These are phyloP conservation scores for Agrilus planipennis DNA, from an alignment of 1,140 invertebrate species.

Conservation along the genomic window DNA sequence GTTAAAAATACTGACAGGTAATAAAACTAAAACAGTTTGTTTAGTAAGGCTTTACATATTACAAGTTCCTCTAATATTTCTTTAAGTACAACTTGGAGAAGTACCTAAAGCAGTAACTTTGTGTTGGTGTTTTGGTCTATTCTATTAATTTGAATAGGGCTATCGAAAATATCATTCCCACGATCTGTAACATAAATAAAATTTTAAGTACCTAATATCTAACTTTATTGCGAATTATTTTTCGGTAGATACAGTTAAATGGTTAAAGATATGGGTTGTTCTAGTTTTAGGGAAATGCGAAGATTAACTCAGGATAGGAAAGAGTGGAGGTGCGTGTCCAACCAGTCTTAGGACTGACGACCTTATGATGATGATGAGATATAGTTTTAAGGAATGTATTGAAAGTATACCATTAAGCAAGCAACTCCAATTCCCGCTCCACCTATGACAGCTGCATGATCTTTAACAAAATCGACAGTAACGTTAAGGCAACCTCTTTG, in stretches of 20 bases:
- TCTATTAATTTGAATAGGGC: constrained; percentile 61
- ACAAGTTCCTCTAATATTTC: background rate
- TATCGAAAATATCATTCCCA: constrained; percentile 62
- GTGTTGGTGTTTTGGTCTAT: background rate
- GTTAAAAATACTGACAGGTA: too few species aligned
- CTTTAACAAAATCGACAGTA: constrained; percentile 56
- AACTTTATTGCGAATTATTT: background rate
- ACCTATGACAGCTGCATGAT: constrained; percentile 68
- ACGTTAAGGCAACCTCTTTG: constrained; percentile 59
- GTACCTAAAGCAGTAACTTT: background rate
- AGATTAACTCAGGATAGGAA: too few species aligned
- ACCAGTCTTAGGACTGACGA: too few species aligned
- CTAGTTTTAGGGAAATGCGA: too few species aligned
- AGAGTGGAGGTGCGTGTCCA: too few species aligned
- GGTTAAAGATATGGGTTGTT: too few species aligned
- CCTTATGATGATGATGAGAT: too few species aligned
- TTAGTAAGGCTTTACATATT: background rate
- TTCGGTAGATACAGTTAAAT: constrained; percentile 11
- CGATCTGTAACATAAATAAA: constrained; percentile 47
- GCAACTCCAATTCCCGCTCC: constrained; percentile 70
- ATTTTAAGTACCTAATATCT: constrained; percentile 12
- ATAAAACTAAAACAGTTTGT: background rate
- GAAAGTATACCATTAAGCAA: constrained; percentile 56
- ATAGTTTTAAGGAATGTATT: too few species aligned
- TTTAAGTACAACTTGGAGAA: background rate